A percentile compares a stretch with the other conserved stretches of the same genome.
phyloP scores from a whole-genome alignment of 2,888 invertebrate genomes.

The Gasteruption jaculator region DNA sequence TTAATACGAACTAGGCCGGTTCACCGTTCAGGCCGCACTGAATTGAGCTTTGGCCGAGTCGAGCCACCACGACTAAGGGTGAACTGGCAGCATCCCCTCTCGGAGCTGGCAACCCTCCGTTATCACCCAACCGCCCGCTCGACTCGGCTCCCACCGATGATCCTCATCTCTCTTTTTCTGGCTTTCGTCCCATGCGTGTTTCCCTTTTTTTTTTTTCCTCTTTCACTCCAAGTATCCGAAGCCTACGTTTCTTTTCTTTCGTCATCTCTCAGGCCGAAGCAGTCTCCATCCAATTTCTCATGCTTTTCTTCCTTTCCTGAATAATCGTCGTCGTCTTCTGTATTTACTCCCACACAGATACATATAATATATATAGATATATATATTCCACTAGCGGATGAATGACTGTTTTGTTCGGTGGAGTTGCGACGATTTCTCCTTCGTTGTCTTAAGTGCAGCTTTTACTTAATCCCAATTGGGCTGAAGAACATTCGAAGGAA shows the following conservation, averaged over 20 bases:
- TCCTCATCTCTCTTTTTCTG: constrained; percentile 11
- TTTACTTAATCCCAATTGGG: no score
- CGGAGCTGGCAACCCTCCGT: constrained; percentile 29
- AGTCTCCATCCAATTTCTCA: constrained; percentile 7
- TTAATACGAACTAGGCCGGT: constrained; percentile 48
- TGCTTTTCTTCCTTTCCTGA: constrained; percentile 10
- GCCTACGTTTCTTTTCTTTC: constrained; percentile 6
- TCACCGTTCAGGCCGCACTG: constrained; percentile 51
- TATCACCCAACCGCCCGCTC: constrained; percentile 24
- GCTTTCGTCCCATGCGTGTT: constrained; percentile 18
- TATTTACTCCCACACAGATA: no score
- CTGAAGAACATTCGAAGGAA: no score
- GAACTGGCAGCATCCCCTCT: constrained; percentile 35
- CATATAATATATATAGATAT: no score
- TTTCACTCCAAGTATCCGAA: neutral
- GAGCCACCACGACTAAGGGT: constrained; percentile 37
- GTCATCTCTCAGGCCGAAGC: constrained; percentile 1
- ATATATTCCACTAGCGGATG: no score
- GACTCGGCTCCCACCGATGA: constrained; percentile 1
- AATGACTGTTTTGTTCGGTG: no score
- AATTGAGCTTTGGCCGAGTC: constrained; percentile 34
- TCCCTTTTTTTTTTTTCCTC: neutral
- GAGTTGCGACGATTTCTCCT: no score
- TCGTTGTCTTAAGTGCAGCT: no score
- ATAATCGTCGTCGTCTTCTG: neutral